Evolutionary conservation across 2,797 vertebrate species (phyloP).

Genomic region (Platalea minor): DNA sequence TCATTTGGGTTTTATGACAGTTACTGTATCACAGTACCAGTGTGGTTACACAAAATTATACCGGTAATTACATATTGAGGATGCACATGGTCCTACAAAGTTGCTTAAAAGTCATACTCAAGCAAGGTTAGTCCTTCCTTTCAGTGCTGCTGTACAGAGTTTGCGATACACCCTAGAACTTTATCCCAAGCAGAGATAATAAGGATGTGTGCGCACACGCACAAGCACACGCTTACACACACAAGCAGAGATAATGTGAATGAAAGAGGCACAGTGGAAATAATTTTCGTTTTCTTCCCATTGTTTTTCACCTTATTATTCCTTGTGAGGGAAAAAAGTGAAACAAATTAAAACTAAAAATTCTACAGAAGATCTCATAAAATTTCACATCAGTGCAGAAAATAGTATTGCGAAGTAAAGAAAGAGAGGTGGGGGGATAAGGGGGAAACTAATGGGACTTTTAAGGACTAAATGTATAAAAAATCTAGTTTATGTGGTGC

Average conservation of each 20-base stretch:
- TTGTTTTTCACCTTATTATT: background rate
- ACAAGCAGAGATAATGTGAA: background rate
- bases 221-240: background rate
- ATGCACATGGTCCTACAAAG: background rate
- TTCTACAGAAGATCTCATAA: background rate
- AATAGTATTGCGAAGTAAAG: background rate
- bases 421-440: background rate
- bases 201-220: background rate
- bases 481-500: background rate
- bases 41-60: background rate
- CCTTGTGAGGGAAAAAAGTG: background rate
- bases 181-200: background rate
- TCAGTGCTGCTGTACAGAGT: background rate
- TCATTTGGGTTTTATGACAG: background rate
- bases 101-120: background rate
- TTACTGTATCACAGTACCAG: background rate
- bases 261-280: background rate
- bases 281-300: background rate
- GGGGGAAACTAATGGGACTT: background rate
- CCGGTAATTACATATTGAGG: fast-evolving
- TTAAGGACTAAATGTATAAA: background rate
- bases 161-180: background rate
- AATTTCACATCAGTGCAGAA: background rate
- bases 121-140: background rate
- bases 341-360: background rate